Base-by-base conservation (phyloP, 2,113 vertebrate genomes). In the Cranoglanis bouderius region DNA sequence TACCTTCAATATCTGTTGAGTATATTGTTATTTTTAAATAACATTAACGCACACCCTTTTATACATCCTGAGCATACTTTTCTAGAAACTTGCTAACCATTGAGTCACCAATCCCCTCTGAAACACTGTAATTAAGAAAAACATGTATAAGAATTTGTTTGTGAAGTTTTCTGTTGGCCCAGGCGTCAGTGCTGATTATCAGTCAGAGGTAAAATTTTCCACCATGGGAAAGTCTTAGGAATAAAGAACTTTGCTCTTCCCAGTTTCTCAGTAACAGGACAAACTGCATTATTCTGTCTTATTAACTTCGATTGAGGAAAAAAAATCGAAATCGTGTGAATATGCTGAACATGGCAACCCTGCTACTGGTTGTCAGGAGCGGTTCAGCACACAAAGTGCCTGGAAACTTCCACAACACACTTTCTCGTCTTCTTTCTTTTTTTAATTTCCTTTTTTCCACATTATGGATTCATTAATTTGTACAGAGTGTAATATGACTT, bases 401-500 rank as follows among this genome's bases (percentile, higher is more conserved):
- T 83, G 32, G 63, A 57, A 26, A 87, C 38, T 61, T 55, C 4
- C 26, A 65, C 59, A 40, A 86, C 70, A 74, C 32, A 19, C 35
- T 85, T 67, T 53, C 24, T 72, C 21, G 7, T 55, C 12, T 72
- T 35, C 7, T 85, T 38, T 29, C 43, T 16, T 55, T 1, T 75
- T 10, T 40, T n/a, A n/a, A n/a, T 67, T 57, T 19, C 29, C 49
- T 51, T 16, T 6, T 40, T 6, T 14, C 55, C 24, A 32, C 57
- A 82, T 87, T 49, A 93, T 91, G 87, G 90, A 91, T 49, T 74
- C 84, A 38, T 72, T 92, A 21, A 83, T 88, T 8, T 94, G 92
- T 84, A 57, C 87, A 51, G 91, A 84, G 16, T 93, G 93, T 84
- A 90, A 90, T 40, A 94, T 94, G 92, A 89, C 88, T 87, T 94